phyloP scores from a whole-genome alignment of 2,797 vertebrate species.

The Coendou prehensilis region DNA sequence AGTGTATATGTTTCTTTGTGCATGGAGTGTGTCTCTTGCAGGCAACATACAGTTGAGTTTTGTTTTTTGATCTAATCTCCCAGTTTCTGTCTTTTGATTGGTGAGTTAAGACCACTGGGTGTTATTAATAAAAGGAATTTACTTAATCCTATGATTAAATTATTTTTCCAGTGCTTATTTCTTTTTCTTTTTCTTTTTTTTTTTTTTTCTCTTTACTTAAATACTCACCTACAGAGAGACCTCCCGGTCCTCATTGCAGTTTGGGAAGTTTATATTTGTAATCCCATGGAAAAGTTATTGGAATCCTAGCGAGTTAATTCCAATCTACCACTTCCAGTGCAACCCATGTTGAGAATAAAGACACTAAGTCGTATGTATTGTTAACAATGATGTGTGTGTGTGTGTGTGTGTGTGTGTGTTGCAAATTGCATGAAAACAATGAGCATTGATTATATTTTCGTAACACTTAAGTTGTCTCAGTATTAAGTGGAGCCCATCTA shows the following conservation, averaged over 20 bases:
- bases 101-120: not conserved
- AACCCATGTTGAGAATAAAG: too few species aligned
- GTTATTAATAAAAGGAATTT: not conserved
- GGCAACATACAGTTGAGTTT: not conserved
- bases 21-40: not conserved
- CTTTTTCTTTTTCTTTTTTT: too few species aligned
- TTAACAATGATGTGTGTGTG: too few species aligned
- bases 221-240: not conserved
- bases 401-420: too few species aligned
- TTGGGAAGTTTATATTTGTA: too few species aligned
- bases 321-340: too few species aligned
- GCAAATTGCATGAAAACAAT: not conserved
- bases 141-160: not conserved
- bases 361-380: too few species aligned
- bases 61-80: not conserved
- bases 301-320: too few species aligned
- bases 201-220: not conserved
- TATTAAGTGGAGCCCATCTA: not conserved
- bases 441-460: not conserved
- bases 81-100: not conserved
- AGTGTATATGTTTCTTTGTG: not conserved
- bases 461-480: not conserved
- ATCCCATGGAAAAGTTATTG: too few species aligned
- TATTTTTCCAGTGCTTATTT: not conserved
- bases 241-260: too few species aligned